phyloP scores from a whole-genome alignment of 2,113 vertebrate species.

The Vanacampus margaritifer region DNA sequence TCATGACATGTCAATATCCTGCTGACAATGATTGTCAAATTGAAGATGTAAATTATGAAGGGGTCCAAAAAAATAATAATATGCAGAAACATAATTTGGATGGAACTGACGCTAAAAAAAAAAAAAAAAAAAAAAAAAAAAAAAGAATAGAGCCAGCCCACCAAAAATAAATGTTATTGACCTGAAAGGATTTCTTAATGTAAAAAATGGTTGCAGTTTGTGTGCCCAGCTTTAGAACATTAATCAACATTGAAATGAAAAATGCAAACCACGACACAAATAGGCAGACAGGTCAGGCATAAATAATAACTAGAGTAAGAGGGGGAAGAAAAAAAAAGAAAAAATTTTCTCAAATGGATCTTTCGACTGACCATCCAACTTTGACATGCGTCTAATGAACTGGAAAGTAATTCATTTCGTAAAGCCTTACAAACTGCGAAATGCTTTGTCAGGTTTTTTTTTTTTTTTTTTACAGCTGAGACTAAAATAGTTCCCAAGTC shows the following conservation, averaged over 20 bases:
- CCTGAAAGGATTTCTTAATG: neutral
- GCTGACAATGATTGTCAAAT: constrained; percentile 48
- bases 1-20: constrained; percentile 49
- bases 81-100: neutral
- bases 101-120: neutral
- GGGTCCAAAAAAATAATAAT: neutral
- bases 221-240: neutral
- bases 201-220: neutral
- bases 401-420: neutral
- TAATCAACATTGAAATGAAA: neutral
- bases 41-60: neutral
- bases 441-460: neutral
- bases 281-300: constrained; percentile 1
- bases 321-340: neutral
- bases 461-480: neutral
- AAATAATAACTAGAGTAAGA: neutral
- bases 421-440: neutral
- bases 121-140: neutral
- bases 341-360: neutral
- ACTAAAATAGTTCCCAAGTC: neutral
- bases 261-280: neutral
- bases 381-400: neutral
- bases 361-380: neutral
- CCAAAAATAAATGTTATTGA: neutral
- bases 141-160: no score